A percentile compares a stretch with the other conserved stretches of the same genome.
Conservation (phyloP, 2,797 vertebrate genomes). For the Margarornis squamiger region DNA sequence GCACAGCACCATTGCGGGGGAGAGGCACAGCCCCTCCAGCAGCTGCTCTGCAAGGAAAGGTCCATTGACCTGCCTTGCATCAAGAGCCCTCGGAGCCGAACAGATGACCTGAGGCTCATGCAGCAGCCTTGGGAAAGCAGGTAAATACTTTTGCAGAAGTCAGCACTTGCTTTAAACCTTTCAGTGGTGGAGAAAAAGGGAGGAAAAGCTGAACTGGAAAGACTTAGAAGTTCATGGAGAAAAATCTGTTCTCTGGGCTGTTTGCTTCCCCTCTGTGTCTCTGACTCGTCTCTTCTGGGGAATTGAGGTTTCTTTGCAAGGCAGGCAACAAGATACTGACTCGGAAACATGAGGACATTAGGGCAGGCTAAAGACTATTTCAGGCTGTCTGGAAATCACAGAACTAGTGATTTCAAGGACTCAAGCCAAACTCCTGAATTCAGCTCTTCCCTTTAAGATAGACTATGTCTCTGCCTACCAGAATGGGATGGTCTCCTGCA, state of each 20-base stretch:
- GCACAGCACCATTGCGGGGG: fast-evolving
- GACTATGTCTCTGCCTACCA: background rate
- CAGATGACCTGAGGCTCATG: fast-evolving
- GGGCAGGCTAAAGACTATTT: background rate
- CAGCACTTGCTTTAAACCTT: background rate
- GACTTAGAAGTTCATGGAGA: background rate
- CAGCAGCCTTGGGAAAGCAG: background rate
- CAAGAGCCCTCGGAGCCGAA: fast-evolving
- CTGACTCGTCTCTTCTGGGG: background rate
- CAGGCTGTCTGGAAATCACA: background rate
- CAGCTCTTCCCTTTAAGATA: background rate
- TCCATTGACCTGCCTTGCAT: background rate
- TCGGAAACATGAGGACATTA: background rate
- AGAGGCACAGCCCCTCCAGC: background rate
- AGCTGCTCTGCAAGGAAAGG: background rate
- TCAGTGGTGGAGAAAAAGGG: background rate
- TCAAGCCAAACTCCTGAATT: background rate
- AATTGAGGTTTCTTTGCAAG: background rate
- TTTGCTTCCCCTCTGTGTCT: background rate
- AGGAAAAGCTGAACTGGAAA: background rate
- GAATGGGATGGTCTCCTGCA: background rate
- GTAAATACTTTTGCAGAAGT: background rate
- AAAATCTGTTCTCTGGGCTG: background rate
- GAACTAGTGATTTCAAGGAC: background rate
- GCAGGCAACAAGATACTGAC: background rate